Base-by-base conservation (phyloP, 2,888 invertebrate genomes). In the Torymus aiolomorphi region DNA sequence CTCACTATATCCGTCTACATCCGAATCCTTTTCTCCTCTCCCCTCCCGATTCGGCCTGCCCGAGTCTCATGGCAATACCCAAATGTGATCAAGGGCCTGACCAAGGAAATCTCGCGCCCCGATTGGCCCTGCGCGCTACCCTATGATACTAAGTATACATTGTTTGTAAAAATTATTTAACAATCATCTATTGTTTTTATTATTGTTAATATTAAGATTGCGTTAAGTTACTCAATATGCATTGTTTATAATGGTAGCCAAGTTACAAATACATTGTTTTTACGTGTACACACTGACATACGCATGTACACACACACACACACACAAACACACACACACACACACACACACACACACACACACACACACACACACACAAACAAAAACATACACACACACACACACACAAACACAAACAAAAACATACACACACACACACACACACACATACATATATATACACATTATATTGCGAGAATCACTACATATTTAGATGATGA, bases 151-250 rank as follows among this genome's bases (percentile, higher is more conserved):
- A 62, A 80, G 70, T 79, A 79, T 79, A 74, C 69, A 75, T 72
- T 80, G 71, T 76, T 80, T 80, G 80, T 80, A 80, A 78, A 76
- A 72, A 69, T 80, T 80, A 80, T 80, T 80, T 76, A 76, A 77
- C 73, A 80, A 80, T 80, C 59, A 76, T 70, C 52, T 14, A 85
- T 86, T 85, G 86, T 84, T 84, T 82, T 83, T 83, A 83, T 82
- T 82, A 84, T 84, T 81, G 83, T 86, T 83, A 79, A 82, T 78
- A 81, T 83, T 85, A 82, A 84, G 83, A 83, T 83, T 82, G 83
- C 82, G 82, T 83, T 85, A 83, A 76, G 71, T 76, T 80, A 67
- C 73, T 74, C 18, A 75, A 79, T 70, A 67, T 79, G 51, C 70
- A 79, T 79, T 79, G 79, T 79, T 78, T 78, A 74, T 74, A 74